Percentiles rank a stretch among this genome's conserved stretches.
Conservation (phyloP, 1,140 invertebrate species). For the Camponotus floridanus region DNA sequence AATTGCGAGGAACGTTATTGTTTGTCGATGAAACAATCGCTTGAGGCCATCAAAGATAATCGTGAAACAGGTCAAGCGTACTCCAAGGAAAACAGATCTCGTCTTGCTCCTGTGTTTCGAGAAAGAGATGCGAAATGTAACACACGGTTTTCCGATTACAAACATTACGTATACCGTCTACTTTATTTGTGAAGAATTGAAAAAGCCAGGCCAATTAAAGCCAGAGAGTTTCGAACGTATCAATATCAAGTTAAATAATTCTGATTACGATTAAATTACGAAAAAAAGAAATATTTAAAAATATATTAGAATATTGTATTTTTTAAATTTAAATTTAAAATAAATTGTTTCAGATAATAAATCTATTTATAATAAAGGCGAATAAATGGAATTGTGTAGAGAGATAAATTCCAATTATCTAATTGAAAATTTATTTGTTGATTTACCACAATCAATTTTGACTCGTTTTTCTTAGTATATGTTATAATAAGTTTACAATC, state of each 20-base stretch:
- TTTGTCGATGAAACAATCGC: constrained; percentile 22
- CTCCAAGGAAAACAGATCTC: constrained; percentile 33
- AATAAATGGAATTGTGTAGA: not conserved
- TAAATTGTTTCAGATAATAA: not conserved
- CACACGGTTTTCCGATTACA: constrained; percentile 26
- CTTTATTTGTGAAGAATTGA: constrained; percentile 4
- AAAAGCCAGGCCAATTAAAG: constrained; percentile 55
- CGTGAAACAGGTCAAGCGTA: constrained; percentile 51
- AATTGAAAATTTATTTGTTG: not conserved
- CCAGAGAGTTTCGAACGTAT: constrained; percentile 47
- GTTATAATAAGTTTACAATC: not conserved
- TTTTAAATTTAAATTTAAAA: not conserved
- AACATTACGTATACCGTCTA: not conserved
- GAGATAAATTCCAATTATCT: not conserved
- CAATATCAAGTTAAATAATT: constrained; percentile 30
- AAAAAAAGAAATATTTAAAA: not conserved
- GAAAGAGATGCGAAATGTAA: not conserved
- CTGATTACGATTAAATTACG: not conserved
- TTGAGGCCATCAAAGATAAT: constrained; percentile 41
- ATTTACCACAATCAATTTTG: not conserved
- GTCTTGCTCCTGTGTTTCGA: not conserved
- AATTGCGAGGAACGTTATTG: not conserved
- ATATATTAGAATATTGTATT: not conserved
- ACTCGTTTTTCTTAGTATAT: not conserved
- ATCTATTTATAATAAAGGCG: not conserved